Evolutionary conservation across 2,113 vertebrate species (phyloP).

Genomic region (Rhineura floridana): DNA sequence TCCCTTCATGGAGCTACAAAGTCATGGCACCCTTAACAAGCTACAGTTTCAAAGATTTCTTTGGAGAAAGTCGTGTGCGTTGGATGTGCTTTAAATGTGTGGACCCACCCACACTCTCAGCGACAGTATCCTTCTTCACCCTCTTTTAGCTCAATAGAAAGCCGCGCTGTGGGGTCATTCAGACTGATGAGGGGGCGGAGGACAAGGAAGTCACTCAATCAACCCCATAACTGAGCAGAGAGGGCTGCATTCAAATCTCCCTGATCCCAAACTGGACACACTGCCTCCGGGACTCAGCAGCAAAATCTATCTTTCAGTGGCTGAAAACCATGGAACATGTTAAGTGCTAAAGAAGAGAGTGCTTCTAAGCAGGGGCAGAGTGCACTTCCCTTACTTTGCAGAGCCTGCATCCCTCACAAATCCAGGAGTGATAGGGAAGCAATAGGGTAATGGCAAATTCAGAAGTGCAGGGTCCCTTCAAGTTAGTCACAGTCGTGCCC

Average conservation of each 20-base stretch:
- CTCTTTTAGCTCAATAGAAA: neutral
- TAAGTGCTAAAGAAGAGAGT: neutral
- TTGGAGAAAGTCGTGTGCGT: no score
- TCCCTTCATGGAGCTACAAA: no score
- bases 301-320: neutral
- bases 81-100: no score
- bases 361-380: neutral
- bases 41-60: no score
- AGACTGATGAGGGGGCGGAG: neutral
- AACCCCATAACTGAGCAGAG: neutral
- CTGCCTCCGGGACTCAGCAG: neutral
- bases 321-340: no score
- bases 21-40: no score
- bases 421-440: neutral
- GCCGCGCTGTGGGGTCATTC: neutral
- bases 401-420: neutral
- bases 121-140: neutral
- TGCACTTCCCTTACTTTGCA: neutral
- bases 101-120: neutral
- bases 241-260: neutral
- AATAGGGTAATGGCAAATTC: no score
- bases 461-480: no score
- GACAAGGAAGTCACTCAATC: neutral
- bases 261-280: neutral
- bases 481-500: no score